Conservation (phyloP, 2,113 vertebrate genomes). For the Chamaetylas fuelleborni region DNA sequence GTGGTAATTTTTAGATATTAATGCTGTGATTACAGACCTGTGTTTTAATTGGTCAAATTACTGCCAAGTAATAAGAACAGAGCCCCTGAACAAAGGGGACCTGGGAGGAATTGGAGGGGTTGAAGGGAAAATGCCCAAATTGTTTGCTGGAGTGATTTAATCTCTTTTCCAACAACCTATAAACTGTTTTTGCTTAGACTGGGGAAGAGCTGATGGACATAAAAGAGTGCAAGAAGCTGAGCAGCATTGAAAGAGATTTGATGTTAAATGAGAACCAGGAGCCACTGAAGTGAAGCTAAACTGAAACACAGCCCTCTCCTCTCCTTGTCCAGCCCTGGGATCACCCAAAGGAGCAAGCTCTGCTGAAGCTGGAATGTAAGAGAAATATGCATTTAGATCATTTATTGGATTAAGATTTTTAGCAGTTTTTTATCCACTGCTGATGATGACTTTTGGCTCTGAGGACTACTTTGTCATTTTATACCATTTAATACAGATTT, state of each 20-base stretch:
- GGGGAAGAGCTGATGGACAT: background rate
- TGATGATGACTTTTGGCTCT: background rate
- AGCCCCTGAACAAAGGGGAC: background rate
- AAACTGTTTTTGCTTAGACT: background rate
- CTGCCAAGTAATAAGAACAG: background rate
- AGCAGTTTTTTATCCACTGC: background rate
- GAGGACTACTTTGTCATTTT: background rate
- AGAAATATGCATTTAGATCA: background rate
- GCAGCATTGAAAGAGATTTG: background rate
- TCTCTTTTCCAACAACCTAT: background rate
- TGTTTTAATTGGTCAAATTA: background rate
- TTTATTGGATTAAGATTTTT: background rate
- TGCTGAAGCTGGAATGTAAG: background rate
- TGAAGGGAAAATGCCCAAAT: background rate
- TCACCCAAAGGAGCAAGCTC: background rate
- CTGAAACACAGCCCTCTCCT: background rate
- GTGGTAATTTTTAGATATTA: background rate
- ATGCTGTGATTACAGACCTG: background rate
- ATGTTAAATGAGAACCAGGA: slow-evolving; percentile 46
- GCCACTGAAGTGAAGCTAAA: background rate
- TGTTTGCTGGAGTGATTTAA: background rate
- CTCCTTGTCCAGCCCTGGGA: background rate
- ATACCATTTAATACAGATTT: background rate
- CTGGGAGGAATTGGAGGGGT: background rate
- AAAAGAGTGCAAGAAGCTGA: background rate